These are phyloP conservation scores for Raphicerus campestris DNA, from an alignment of 2,113 vertebrate genomes.

Conservation along the genomic window DNA sequence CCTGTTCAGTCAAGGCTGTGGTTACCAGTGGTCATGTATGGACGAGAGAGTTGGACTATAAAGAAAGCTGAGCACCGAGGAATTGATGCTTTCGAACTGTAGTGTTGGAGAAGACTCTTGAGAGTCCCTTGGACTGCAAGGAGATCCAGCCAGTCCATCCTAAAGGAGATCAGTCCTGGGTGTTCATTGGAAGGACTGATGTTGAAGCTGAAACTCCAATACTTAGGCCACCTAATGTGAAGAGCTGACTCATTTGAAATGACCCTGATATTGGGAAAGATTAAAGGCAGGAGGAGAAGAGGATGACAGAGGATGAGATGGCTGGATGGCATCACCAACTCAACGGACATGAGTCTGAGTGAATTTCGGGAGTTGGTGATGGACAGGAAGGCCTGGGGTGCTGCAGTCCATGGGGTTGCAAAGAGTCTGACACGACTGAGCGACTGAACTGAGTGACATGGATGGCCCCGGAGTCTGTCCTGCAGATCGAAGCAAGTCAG, in stretches of 20 bases:
- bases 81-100: background rate
- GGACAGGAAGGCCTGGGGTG: background rate
- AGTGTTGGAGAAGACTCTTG: background rate
- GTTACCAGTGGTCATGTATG: background rate
- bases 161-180: background rate
- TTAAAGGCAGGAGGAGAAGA: background rate
- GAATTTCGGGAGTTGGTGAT: background rate
- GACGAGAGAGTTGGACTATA: background rate
- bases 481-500: background rate
- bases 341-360: rapidly evolving
- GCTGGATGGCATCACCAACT: background rate
- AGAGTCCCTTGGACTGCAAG: background rate
- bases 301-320: background rate
- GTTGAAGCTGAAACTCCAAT: background rate
- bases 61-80: background rate
- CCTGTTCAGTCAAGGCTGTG: rapidly evolving
- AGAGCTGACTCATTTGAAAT: background rate
- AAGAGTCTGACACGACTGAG: background rate
- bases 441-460: background rate
- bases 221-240: background rate
- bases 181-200: background rate
- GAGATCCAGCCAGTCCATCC: background rate
- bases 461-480: background rate
- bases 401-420: background rate
- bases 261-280: background rate